Percentiles rank a stretch among this genome's conserved stretches.
Evolutionary conservation across 92 coral and sea anemone genomes (phyloP).

Genomic region (Blastomussa wellsi): DNA sequence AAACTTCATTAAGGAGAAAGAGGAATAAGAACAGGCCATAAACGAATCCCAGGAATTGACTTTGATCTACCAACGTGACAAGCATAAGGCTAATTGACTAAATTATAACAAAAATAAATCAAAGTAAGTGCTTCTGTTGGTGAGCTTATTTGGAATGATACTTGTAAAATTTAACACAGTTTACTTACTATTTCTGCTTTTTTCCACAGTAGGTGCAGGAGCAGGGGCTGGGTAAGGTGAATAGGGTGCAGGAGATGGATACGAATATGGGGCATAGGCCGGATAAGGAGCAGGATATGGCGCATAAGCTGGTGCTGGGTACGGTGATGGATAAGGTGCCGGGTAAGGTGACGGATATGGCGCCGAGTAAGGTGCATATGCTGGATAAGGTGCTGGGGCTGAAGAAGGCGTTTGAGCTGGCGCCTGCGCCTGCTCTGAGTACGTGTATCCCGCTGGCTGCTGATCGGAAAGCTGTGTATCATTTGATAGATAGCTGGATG

Average conservation of each 20-base stretch:
- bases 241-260: slow-evolving; percentile 45
- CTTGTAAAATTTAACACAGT: background rate
- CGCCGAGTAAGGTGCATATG: slow-evolving; percentile 49
- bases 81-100: too few species aligned
- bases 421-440: slow-evolving; percentile 46
- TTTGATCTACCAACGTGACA: too few species aligned
- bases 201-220: slow-evolving; percentile 31
- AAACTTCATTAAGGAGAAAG: too few species aligned
- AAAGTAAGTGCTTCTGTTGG: too few species aligned
- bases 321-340: slow-evolving; percentile 53
- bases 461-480: slow-evolving; percentile 16
- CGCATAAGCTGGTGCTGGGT: slow-evolving; percentile 62
- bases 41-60: too few species aligned
- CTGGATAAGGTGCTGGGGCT: slow-evolving; percentile 41
- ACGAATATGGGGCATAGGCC: slow-evolving; percentile 51
- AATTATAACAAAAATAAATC: too few species aligned
- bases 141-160: background rate
- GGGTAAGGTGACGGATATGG: slow-evolving; percentile 60
- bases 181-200: slow-evolving; percentile 35
- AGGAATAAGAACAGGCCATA: too few species aligned
- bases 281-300: slow-evolving; percentile 70
- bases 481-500: background rate
- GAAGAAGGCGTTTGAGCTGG: slow-evolving; percentile 50
- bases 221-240: slow-evolving; percentile 40
- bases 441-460: slow-evolving; percentile 41